A percentile compares a stretch with the other conserved stretches of the same genome.
These are phyloP conservation scores for Lochmaea crataegi DNA, from an alignment of 2,888 invertebrate genomes.

Conservation along the genomic window DNA sequence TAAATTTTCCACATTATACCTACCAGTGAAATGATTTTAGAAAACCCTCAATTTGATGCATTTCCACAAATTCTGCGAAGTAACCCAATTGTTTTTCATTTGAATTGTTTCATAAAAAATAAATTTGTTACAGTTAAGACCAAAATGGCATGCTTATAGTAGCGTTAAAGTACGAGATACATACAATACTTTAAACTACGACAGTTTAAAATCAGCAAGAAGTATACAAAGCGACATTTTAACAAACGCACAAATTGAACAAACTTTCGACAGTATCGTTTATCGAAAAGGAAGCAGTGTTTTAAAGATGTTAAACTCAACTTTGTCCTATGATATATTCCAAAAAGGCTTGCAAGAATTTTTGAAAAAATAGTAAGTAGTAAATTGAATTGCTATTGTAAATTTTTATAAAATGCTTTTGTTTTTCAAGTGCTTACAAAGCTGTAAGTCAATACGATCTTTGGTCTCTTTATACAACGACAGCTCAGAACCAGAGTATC, in stretches of 20 bases:
- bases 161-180: slow-evolving; percentile 68
- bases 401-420: neutral
- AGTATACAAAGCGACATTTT: slow-evolving; percentile 68
- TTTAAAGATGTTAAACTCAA: slow-evolving; percentile 72
- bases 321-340: slow-evolving; percentile 68
- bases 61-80: neutral
- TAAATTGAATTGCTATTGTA: neutral
- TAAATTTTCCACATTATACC: no score
- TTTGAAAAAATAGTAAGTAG: slow-evolving; percentile 69
- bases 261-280: slow-evolving; percentile 68
- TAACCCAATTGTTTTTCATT: neutral
- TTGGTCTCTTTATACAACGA: slow-evolving; percentile 70
- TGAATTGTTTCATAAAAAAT: neutral
- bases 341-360: slow-evolving; percentile 68
- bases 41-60: neutral
- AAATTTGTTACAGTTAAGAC: slow-evolving; percentile 66
- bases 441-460: slow-evolving; percentile 76
- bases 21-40: no score
- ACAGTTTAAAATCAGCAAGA: slow-evolving; percentile 69
- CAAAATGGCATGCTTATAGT: slow-evolving; percentile 70
- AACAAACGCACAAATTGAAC: slow-evolving; percentile 70
- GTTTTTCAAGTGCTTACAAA: slow-evolving; percentile 67
- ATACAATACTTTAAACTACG: slow-evolving; percentile 68
- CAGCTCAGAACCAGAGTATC: slow-evolving; percentile 54
- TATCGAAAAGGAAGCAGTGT: slow-evolving; percentile 68